Evolutionary conservation across 2,888 invertebrate genomes (phyloP).

Genomic region (Aporophyla nigra): DNA sequence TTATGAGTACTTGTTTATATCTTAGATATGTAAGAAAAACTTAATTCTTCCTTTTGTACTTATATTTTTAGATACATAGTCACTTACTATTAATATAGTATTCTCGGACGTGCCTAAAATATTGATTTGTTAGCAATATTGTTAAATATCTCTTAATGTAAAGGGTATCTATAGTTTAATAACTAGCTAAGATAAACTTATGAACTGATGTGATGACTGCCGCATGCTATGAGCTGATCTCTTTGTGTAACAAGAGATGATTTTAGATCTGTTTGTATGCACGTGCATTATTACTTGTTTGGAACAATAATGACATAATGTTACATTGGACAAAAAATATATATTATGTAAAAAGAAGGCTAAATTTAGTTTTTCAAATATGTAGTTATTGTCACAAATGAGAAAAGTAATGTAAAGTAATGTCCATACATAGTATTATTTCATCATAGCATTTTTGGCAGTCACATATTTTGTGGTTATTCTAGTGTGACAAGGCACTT

Average conservation of each 20-base stretch:
- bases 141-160: slow-evolving; percentile 73
- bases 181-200: slow-evolving; percentile 66
- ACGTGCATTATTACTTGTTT: slow-evolving; percentile 60
- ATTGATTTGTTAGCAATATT: slow-evolving; percentile 83
- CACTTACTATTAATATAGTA: slow-evolving; percentile 80
- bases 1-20: slow-evolving; percentile 71
- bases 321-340: slow-evolving; percentile 1
- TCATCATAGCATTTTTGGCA: slow-evolving; percentile 61
- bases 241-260: slow-evolving; percentile 49
- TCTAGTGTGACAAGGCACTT: slow-evolving; percentile 63
- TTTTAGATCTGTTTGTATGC: slow-evolving; percentile 68
- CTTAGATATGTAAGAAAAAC: slow-evolving; percentile 82
- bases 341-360: slow-evolving; percentile 16
- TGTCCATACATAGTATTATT: slow-evolving; percentile 66
- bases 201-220: slow-evolving; percentile 65
- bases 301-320: slow-evolving; percentile 52
- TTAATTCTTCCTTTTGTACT: slow-evolving; percentile 89
- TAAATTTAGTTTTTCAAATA: slow-evolving; percentile 6
- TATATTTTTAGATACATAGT: slow-evolving; percentile 82
- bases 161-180: slow-evolving; percentile 69
- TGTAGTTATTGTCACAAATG: slow-evolving; percentile 62
- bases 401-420: slow-evolving; percentile 51
- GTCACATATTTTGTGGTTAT: slow-evolving; percentile 63
- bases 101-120: slow-evolving; percentile 89
- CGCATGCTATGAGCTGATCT: slow-evolving; percentile 62